Percentiles rank a stretch among this genome's conserved stretches.
These are phyloP conservation scores for Mormyrops attenuatus DNA, from an alignment of 2,797 vertebrate species.

Conservation along the genomic window DNA sequence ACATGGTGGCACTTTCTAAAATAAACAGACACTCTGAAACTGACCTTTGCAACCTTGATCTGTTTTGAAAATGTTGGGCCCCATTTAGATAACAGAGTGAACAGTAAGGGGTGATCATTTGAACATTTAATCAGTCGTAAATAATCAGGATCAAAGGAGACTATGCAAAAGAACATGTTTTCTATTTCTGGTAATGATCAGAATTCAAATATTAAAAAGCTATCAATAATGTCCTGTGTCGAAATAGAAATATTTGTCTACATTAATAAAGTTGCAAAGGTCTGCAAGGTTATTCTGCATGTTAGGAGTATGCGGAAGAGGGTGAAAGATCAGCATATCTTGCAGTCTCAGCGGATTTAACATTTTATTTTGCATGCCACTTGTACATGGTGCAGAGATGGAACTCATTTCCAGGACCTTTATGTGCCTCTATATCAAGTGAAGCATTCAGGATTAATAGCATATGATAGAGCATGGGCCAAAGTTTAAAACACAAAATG, in stretches of 20 bases:
- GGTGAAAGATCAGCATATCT: not conserved
- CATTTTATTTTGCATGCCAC: not conserved
- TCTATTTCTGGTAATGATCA: conserved; percentile 39
- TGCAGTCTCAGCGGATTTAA: not conserved
- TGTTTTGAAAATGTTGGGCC: conserved; percentile 25
- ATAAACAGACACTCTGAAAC: not conserved
- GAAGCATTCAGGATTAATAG: not conserved
- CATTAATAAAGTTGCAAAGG: conserved; percentile 26
- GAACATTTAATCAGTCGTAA: conserved; percentile 64
- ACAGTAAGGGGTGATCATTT: conserved; percentile 60
- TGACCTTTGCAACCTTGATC: conserved; percentile 22
- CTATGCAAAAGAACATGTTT: conserved; percentile 46
- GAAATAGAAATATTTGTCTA: conserved; percentile 73
- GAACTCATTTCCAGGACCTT: not conserved
- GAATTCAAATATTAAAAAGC: conserved; percentile 55
- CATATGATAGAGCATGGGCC: not conserved
- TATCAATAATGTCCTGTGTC: conserved; percentile 63
- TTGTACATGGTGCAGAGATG: not conserved
- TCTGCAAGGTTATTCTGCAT: not conserved
- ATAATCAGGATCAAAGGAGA: conserved; percentile 69
- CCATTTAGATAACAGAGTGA: conserved; percentile 29
- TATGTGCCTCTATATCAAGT: not conserved
- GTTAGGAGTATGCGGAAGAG: not conserved
- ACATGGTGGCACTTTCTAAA: not conserved
- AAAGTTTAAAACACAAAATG: not conserved